These are phyloP conservation scores for Parus major DNA, from an alignment of 2,113 vertebrate species.

Conservation along the genomic window DNA sequence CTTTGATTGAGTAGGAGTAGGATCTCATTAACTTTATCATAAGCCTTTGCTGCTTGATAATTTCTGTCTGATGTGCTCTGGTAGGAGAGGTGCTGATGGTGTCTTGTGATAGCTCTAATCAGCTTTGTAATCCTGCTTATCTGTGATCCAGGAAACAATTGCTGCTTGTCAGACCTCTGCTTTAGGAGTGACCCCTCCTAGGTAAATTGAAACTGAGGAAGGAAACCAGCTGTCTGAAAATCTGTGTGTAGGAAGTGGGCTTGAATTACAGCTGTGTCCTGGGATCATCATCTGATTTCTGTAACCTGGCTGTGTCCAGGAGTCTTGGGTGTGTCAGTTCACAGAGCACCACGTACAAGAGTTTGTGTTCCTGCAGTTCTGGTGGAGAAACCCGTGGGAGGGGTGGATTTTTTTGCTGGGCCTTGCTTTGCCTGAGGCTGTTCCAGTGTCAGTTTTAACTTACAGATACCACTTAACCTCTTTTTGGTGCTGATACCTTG, in stretches of 20 bases:
- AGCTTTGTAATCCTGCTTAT: neutral
- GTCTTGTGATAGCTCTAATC: conserved; percentile 5
- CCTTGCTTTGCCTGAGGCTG: neutral
- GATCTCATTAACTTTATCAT: neutral
- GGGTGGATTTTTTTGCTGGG: neutral
- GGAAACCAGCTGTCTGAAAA: neutral
- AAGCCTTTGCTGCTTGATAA: neutral
- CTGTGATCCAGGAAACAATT: neutral
- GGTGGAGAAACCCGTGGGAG: neutral
- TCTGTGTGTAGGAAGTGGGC: neutral
- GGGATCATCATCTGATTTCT: neutral
- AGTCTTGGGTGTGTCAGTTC: neutral
- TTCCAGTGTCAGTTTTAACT: neutral
- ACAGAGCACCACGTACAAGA: fast-evolving
- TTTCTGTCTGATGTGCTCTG: neutral
- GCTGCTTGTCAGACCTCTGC: neutral
- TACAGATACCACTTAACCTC: neutral
- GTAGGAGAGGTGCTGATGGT: conserved; percentile 1
- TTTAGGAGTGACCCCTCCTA: neutral
- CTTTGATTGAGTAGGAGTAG: neutral
- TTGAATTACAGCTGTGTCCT: neutral
- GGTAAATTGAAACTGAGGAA: neutral
- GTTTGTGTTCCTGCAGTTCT: neutral
- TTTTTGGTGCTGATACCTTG: neutral
- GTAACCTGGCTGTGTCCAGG: neutral